Evolutionary conservation across 2,888 invertebrate genomes (phyloP).

Genomic region (Allygus modestus): DNA sequence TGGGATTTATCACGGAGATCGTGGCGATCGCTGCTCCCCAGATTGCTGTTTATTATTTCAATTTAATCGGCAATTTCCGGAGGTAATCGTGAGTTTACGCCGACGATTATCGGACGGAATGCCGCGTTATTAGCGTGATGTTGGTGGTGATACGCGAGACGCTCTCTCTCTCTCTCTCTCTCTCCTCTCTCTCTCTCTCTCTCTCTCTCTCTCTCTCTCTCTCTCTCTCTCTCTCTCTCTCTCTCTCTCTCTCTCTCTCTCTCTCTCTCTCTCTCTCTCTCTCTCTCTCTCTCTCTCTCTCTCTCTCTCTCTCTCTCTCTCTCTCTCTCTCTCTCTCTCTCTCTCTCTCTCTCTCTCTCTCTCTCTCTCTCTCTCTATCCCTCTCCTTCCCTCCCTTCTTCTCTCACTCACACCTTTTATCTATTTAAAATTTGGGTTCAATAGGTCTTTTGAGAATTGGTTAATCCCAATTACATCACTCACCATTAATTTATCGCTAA

Average conservation of each 20-base stretch:
- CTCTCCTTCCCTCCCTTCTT: too few relatives aligned
- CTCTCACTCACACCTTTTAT: too few relatives aligned
- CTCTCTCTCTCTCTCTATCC: neutral
- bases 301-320: too few relatives aligned
- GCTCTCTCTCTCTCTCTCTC: slow-evolving; percentile 1
- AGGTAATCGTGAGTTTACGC: slow-evolving; percentile 62
- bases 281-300: too few relatives aligned
- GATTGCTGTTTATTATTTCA: slow-evolving; percentile 62
- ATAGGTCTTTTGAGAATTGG: too few relatives aligned
- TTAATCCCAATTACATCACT: neutral
- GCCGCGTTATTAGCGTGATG: slow-evolving; percentile 55
- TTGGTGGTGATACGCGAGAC: slow-evolving; percentile 11
- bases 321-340: neutral
- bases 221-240: too few relatives aligned
- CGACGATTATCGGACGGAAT: slow-evolving; percentile 55
- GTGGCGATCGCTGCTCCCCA: slow-evolving; percentile 49
- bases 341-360: slow-evolving; percentile 2
- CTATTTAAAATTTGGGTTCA: too few relatives aligned
- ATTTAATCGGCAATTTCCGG: slow-evolving; percentile 63
- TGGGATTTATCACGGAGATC: slow-evolving; percentile 55
- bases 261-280: too few relatives aligned
- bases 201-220: neutral
- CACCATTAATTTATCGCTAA: neutral
- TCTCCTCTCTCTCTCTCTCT: neutral
- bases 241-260: too few relatives aligned